Evolutionary conservation across 2,888 invertebrate genomes (phyloP).

Genomic region (Strigamia transsilvanica): DNA sequence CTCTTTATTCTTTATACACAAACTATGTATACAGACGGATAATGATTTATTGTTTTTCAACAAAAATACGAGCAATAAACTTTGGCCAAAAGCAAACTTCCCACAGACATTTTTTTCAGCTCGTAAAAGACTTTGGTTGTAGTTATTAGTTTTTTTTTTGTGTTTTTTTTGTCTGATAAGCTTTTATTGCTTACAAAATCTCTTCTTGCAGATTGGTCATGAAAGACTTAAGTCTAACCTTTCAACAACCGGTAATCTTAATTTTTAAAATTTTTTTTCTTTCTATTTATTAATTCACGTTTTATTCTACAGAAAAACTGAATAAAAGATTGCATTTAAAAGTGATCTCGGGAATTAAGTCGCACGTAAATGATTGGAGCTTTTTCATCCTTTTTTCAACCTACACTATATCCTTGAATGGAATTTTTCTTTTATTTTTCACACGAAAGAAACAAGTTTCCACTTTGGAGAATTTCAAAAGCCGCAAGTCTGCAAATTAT

Average conservation of each 20-base stretch:
- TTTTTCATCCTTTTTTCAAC: background rate
- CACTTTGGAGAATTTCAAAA: slow-evolving; percentile 39
- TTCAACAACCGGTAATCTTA: background rate
- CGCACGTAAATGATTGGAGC: slow-evolving; percentile 44
- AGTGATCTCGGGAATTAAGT: slow-evolving; percentile 31
- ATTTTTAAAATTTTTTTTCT: background rate
- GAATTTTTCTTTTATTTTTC: background rate
- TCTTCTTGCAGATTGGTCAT: slow-evolving; percentile 1
- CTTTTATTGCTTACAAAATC: slow-evolving; percentile 8
- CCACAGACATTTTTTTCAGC: background rate
- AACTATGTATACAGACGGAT: background rate
- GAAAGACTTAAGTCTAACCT: background rate
- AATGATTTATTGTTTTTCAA: slow-evolving; percentile 9
- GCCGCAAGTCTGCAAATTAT: slow-evolving; percentile 24
- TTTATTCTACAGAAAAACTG: background rate
- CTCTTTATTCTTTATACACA: background rate
- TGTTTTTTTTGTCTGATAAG: slow-evolving; percentile 15
- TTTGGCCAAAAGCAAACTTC: slow-evolving; percentile 3
- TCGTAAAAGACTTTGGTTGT: background rate
- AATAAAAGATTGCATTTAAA: slow-evolving; percentile 42
- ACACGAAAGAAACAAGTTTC: slow-evolving; percentile 17
- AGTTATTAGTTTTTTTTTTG: background rate
- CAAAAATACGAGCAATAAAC: slow-evolving; percentile 26
- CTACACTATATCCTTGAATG: background rate
- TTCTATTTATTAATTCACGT: too few species aligned